Base-by-base conservation (phyloP, 2,888 invertebrate species). In the Koerneria pararmatus region DNA sequence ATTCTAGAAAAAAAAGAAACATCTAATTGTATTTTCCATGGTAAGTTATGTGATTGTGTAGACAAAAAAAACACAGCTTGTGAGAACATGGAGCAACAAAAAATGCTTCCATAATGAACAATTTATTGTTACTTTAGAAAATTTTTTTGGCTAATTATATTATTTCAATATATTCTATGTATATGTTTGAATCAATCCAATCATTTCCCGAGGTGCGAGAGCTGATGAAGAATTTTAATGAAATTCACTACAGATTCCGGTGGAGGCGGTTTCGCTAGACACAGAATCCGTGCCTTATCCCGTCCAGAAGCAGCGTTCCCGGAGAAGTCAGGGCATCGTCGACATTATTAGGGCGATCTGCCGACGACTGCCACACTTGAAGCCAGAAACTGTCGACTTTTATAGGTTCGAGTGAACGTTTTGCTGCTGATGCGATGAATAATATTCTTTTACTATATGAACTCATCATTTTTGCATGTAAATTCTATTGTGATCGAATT, bases 301-400 rank as follows among this genome's bases (percentile, higher is more conserved):
- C 8, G 15, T 53, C 24, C 53, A 53, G 56, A 35, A 65, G 3
- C 63, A 69, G 31, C 57, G 64, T 46, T 61, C 68, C 22, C 69
- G 65, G 6, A 34, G 69, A 46, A 46, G 53, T 61, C 68, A 67
- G 66, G 71, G 51, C 59, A 68, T 62, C 34, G 70, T 58, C 57
- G 71, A 63, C 60, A 69, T 65, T 32, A 65, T 56, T 15, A 69
- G 41, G 59, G 63, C 69, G 63, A 70, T 60, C 48, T 65, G 58
- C 61, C 70, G 69, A 32, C 58, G 62, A 1, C 37, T 35, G 37
- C 54, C 65, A 37, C 56, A 15, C 46, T 37, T 51, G 60, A 29
- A 69, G 46, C 82, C 82, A 0, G 82, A 82, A 56, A 77, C 76
- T 48, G 82, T 82, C 54, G 82, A 82, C 70, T 82, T 82, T 63